Evolutionary conservation across 2,797 vertebrate species (phyloP).

Genomic region (Mastacembelus armatus): DNA sequence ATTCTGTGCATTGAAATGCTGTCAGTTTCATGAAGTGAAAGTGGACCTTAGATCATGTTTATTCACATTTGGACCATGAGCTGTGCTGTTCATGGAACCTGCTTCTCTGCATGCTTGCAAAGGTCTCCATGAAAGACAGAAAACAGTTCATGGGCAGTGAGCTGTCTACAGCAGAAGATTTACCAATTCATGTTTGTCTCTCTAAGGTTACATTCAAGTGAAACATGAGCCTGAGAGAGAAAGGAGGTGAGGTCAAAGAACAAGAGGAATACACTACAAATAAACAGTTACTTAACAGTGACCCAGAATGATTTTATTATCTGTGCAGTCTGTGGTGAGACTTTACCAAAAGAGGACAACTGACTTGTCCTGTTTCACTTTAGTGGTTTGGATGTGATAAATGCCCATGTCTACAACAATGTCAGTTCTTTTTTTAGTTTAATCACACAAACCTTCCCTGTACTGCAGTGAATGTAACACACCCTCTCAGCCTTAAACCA

Average conservation of each 20-base stretch:
- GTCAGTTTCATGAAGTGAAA: not conserved
- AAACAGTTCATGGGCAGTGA: not conserved
- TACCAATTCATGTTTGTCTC: conserved; percentile 6
- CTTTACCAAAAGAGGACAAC: conserved; percentile 22
- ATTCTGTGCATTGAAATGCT: no score
- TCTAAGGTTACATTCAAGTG: conserved; percentile 20
- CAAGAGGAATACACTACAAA: not conserved
- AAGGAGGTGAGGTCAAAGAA: conserved; percentile 16
- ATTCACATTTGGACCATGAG: not conserved
- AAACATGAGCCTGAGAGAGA: conserved; percentile 28
- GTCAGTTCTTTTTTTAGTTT: conserved; percentile 64
- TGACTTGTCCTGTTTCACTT: conserved; percentile 30
- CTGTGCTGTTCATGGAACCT: conserved; percentile 6
- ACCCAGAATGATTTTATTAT: conserved; percentile 8
- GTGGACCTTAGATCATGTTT: no score
- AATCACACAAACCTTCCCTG: conserved; percentile 57
- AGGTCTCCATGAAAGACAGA: not conserved
- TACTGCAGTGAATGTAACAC: conserved; percentile 60
- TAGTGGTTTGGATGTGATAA: conserved; percentile 38
- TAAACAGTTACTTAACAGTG: conserved; percentile 23
- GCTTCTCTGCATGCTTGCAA: conserved; percentile 12
- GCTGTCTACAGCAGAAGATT: not conserved
- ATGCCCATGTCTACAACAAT: conserved; percentile 53
- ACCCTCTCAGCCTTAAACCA: conserved; percentile 46
- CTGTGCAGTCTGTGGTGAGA: conserved; percentile 1